Base-by-base conservation (phyloP, 2,113 vertebrate genomes). In the zebrafish (Danio rerio) region DNA sequence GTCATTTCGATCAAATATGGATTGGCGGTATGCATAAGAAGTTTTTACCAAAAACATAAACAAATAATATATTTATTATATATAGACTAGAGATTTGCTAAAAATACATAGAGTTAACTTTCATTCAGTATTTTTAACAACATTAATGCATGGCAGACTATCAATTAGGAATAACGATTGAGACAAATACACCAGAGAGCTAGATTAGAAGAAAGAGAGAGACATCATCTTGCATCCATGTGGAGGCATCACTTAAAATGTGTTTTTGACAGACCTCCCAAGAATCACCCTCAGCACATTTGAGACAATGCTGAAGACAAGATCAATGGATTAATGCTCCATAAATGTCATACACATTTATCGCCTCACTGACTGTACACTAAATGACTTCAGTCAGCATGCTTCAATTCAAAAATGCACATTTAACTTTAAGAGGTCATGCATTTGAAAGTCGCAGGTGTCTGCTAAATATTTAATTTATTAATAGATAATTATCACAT, bases 231-330 rank as follows among this genome's bases (percentile, higher is more conserved):
- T 76, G 73, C 43, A 0, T 61, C 73, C 73, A 76, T 76, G 49
- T 21, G 56, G 12, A 63, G 42, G 13, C 66, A 5, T 43, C 31
- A 2, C 53, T 56, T 45, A 13, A 13, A 9, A 43, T 59, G 11
- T 0, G 5, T 58, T 13, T 70, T 18, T 71, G 47, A 63, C 47
- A 81, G 80, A 81, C 58, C 70, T 81, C 80, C 70, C 70, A 65
- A 70, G 20, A 56, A 84, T 40, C 80, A 55, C n/a, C 40, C 31
- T 70, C 53, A 40, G 59, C 0, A 21, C 21, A 70, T 49, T 52
- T 9, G 8, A 70, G 9, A 69, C 52, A 4, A 18, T 42, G 40
- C n/a, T 56, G 7, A 20, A 47, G 42, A 59, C 55, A 12, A 59
- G 43, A 81, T 74, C 59, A 81, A 55, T 74, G 59, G 61, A 58